These are phyloP conservation scores for Amorpha juglandis DNA, from an alignment of 2,888 invertebrate species.

Conservation along the genomic window DNA sequence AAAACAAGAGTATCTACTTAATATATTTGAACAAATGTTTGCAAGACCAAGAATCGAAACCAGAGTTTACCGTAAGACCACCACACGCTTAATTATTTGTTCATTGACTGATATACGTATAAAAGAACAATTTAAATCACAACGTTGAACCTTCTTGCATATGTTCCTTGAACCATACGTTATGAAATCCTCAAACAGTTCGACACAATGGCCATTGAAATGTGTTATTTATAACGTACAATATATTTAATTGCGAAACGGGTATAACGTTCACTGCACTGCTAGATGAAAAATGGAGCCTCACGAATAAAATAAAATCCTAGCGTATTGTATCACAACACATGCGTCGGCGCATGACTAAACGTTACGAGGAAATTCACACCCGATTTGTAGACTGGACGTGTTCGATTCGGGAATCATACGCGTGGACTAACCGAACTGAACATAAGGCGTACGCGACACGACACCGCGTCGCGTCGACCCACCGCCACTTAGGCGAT, in stretches of 20 bases:
- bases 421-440: conserved; percentile 65
- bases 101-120: neutral
- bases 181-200: conserved; percentile 4
- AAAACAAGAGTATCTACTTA: neutral
- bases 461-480: conserved; percentile 37
- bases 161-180: neutral
- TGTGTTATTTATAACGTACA: neutral
- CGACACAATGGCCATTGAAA: conserved; percentile 12
- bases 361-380: conserved; percentile 26
- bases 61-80: neutral
- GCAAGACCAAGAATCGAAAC: neutral
- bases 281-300: neutral
- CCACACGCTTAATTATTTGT: neutral
- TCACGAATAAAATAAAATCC: neutral
- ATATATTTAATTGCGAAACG: neutral
- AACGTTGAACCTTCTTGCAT: neutral
- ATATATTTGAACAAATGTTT: neutral
- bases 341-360: conserved; percentile 4
- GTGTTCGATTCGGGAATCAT: conserved; percentile 64
- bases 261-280: conserved; percentile 11
- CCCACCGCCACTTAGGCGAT: conserved; percentile 15
- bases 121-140: neutral
- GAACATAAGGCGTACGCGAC: conserved; percentile 54
- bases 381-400: conserved; percentile 49
- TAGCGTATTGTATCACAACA: conserved; percentile 4